A percentile compares a stretch with the other conserved stretches of the same genome.
Conservation (phyloP, 1,140 invertebrate genomes). For the Homalodisca vitripennis region DNA sequence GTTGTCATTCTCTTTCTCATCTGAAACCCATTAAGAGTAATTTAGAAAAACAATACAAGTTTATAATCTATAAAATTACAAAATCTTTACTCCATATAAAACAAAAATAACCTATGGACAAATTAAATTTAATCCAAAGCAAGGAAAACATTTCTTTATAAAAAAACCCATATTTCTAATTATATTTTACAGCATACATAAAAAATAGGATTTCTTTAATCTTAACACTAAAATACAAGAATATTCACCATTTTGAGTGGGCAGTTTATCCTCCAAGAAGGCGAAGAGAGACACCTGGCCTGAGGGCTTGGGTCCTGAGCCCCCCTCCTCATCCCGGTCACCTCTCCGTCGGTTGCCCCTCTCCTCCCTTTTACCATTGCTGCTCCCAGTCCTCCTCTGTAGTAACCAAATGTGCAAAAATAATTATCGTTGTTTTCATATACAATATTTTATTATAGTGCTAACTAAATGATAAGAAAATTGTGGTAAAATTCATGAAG, state of each 20-base stretch:
- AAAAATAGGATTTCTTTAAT: no score
- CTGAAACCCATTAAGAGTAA: slow-evolving; percentile 13
- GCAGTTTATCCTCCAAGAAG: slow-evolving; percentile 81
- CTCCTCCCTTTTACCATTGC: slow-evolving; percentile 57
- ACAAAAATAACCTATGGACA: no score
- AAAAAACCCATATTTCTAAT: not conserved
- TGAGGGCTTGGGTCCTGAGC: slow-evolving; percentile 64
- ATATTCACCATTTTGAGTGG: slow-evolving; percentile 54
- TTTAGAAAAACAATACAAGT: not conserved
- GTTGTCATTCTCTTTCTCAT: slow-evolving; percentile 9
- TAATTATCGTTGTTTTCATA: no score
- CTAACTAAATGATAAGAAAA: no score
- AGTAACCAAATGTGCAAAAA: no score
- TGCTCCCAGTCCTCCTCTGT: slow-evolving; percentile 51
- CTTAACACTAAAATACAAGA: no score
- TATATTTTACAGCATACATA: not conserved
- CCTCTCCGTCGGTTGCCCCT: slow-evolving; percentile 41
- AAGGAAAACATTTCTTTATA: not conserved
- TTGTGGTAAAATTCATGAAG: no score
- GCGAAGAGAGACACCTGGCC: slow-evolving; percentile 84
- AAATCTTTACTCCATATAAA: no score
- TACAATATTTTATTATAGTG: no score
- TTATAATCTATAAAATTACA: no score
- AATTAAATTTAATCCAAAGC: no score
- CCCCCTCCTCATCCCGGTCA: slow-evolving; percentile 43